A percentile compares a stretch with the other conserved stretches of the same genome.
Conservation (phyloP, 2,797 vertebrate genomes). For the Chelon labrosus region DNA sequence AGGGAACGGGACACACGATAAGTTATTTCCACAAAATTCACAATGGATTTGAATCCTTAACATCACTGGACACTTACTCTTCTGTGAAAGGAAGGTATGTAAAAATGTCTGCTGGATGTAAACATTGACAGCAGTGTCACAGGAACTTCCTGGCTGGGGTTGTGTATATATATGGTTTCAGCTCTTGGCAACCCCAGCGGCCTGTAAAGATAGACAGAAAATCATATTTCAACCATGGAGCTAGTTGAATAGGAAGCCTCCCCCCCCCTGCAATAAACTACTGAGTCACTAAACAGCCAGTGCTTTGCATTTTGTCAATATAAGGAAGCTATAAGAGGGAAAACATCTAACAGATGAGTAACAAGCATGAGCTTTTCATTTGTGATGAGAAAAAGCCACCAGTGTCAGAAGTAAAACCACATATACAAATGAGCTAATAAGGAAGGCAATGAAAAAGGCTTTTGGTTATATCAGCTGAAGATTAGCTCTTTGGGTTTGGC, state of each 20-base stretch:
- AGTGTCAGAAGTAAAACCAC: constrained; percentile 28
- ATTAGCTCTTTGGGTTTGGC: constrained; percentile 19
- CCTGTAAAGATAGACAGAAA: constrained; percentile 76
- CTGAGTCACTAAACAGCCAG: constrained; percentile 13
- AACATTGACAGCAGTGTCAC: constrained; percentile 96
- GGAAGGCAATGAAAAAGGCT: constrained; percentile 10
- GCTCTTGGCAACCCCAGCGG: constrained; percentile 92
- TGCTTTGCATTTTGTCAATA: constrained; percentile 36
- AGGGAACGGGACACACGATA: background rate
- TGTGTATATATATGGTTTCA: constrained; percentile 94
- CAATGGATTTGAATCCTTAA: background rate
- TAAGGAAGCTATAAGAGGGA: background rate
- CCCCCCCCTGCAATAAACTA: background rate
- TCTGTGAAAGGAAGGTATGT: constrained; percentile 94
- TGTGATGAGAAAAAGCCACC: constrained; percentile 14
- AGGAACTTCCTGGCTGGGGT: constrained; percentile 94
- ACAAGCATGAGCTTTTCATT: constrained; percentile 7
- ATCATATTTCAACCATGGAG: constrained; percentile 16
- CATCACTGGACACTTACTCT: constrained; percentile 84
- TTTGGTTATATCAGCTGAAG: constrained; percentile 10
- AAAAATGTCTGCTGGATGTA: constrained; percentile 95
- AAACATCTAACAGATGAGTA: constrained; percentile 22
- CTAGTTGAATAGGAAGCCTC: background rate
- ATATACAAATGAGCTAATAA: constrained; percentile 43
- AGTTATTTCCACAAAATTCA: constrained; percentile 3